Base-by-base conservation (phyloP, 2,113 vertebrate species). In the Sphyrna mokarran region DNA sequence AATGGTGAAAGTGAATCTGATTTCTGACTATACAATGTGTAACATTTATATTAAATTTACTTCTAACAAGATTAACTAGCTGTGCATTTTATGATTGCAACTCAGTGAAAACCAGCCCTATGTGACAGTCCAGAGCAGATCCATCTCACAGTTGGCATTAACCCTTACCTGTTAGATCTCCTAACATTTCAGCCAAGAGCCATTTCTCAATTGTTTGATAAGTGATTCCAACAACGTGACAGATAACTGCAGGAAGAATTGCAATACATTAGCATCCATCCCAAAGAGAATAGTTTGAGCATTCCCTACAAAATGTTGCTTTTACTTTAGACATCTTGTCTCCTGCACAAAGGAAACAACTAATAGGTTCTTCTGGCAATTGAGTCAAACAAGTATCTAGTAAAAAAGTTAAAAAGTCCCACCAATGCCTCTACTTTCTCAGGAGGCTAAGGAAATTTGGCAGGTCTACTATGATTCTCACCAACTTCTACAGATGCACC, bases 181-280 rank as follows among this genome's bases (percentile, higher is more conserved):
- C 98, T 37, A 99, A 97, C 98, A 99, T 99, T 97, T 99, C 98
- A 0, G 98, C 98, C 97, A 99, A 97, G 66, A 99, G 96, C 96
- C 98, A 98, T 95, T 98, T 98, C 96, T 98, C 98, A 0, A 99
- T 99, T 97, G 98, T 98, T 97, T 99, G 98, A 96, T 99, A 99
- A 0, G 98, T 99, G 97, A 99, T 99, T 69, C 98, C 98, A 96
- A 99, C 98, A 0, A 99, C 98, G 0, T 99, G 98, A 95, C 98
- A 99, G 97, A 99, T 99, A 96, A 99, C 98, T 99, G 97, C 0
- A 68, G 86, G 40, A 20, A 68, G 66, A 96, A 33, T 93, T 93
- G 16, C n/a, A 66, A 66, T 3, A 66, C 1, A 16, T 93, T 66
- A 93, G 33, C 18, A 43, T 33, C 18, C 95, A 54, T 95, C 22